Conservation (phyloP, 2,113 vertebrate genomes). For the Pitta sordida region DNA sequence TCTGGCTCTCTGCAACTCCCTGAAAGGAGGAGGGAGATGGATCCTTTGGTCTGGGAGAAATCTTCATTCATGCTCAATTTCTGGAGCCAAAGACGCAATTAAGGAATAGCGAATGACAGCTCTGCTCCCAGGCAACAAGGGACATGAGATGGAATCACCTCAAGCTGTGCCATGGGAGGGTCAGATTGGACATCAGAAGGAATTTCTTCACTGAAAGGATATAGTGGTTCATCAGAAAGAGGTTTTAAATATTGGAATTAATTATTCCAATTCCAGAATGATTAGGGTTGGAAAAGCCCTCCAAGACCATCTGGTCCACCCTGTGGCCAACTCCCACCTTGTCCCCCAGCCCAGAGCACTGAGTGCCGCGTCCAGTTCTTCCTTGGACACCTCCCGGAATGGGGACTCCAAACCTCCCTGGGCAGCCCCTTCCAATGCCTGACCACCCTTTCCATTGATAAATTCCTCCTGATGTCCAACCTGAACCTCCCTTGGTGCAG, state of each 20-base stretch:
- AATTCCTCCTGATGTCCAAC: not conserved
- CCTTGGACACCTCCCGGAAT: not conserved
- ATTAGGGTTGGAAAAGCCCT: accelerated
- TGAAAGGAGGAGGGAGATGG: not conserved
- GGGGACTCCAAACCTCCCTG: not conserved
- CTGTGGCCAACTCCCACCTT: not conserved
- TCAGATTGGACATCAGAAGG: not conserved
- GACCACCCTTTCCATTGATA: not conserved
- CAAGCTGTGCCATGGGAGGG: not conserved
- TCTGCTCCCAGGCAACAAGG: not conserved
- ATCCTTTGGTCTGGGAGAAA: too few relatives aligned
- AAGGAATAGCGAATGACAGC: too few relatives aligned
- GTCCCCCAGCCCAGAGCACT: not conserved
- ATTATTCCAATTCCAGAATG: not conserved
- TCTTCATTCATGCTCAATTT: too few relatives aligned
- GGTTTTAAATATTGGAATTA: not conserved
- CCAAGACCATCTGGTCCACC: accelerated
- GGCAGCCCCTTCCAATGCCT: not conserved
- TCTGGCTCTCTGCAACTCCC: not conserved
- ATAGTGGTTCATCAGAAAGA: too few relatives aligned
- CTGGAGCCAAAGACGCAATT: too few relatives aligned
- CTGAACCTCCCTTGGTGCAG: not conserved
- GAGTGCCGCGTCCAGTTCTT: not conserved
- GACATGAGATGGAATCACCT: not conserved
- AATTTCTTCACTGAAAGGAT: too few relatives aligned